A percentile compares a stretch with the other conserved stretches of the same genome.
Conservation (phyloP, 2,797 vertebrate genomes). For the Galagoides demidoff region DNA sequence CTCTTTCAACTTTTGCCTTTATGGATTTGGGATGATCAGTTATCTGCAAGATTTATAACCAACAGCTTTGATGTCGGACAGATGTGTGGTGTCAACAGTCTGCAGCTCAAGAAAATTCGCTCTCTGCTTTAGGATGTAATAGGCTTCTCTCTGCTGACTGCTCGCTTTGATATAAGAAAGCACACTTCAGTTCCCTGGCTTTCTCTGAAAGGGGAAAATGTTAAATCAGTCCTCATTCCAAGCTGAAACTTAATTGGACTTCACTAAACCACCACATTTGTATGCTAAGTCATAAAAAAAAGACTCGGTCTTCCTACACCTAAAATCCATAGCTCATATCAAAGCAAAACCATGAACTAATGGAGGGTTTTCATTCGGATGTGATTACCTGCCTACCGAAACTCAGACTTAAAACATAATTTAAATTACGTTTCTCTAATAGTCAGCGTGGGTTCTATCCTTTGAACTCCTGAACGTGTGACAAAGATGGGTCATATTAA, state of each 20-base stretch:
- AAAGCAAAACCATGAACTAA: background rate
- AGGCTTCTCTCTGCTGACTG: conserved; percentile 36
- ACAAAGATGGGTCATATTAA: background rate
- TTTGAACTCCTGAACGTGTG: background rate
- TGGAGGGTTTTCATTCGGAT: background rate
- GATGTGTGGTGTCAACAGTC: conserved; percentile 52
- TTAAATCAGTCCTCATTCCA: conserved; percentile 13
- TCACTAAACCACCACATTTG: background rate
- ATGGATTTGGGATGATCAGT: conserved; percentile 61
- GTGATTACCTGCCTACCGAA: background rate
- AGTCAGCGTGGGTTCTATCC: background rate
- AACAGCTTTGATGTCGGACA: conserved; percentile 64
- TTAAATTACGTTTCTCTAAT: background rate
- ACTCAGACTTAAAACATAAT: background rate
- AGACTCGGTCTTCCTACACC: background rate
- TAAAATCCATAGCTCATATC: background rate
- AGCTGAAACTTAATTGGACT: conserved; percentile 6
- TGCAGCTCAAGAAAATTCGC: conserved; percentile 60
- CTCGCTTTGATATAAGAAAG: conserved; percentile 33
- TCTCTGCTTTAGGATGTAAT: conserved; percentile 46
- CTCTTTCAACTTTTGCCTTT: conserved; percentile 74
- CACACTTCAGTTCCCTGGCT: conserved; percentile 18
- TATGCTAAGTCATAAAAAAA: background rate
- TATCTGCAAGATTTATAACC: conserved; percentile 78
- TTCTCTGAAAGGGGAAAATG: conserved; percentile 48